Evolutionary conservation across 1,140 invertebrate species (phyloP).

Genomic region (Papilio polytes): DNA sequence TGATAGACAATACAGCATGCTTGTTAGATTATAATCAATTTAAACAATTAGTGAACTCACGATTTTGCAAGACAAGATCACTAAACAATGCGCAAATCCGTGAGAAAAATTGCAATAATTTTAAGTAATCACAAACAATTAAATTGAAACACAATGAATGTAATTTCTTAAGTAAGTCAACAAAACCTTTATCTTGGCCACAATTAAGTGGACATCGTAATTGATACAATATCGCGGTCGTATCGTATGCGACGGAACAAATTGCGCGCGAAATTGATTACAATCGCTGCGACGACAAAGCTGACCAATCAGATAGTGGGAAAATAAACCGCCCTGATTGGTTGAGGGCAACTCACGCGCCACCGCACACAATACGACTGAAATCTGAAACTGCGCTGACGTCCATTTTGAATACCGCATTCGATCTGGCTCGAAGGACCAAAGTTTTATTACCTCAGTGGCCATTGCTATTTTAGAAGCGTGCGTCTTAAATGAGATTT

Average conservation of each 20-base stretch:
- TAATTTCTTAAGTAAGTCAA: not conserved
- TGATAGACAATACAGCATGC: not conserved
- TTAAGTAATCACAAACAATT: not conserved
- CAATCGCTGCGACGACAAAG: conserved; percentile 50
- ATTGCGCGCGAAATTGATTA: conserved; percentile 67
- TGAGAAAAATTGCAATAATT: conserved; percentile 1
- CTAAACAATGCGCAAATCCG: not conserved
- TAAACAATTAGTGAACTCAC: not conserved
- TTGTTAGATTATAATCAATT: not conserved
- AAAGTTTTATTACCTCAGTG: conserved; percentile 34
- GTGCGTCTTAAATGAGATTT: conserved; percentile 8
- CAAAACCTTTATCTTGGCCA: conserved; percentile 30
- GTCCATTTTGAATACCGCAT: conserved; percentile 61
- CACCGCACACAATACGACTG: conserved; percentile 60
- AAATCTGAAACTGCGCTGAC: conserved; percentile 57
- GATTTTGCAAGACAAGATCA: not conserved
- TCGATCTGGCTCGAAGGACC: conserved; percentile 51
- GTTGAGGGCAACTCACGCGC: conserved; percentile 49
- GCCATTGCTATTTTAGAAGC: conserved; percentile 27
- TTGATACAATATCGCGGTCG: conserved; percentile 54
- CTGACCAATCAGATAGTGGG: conserved; percentile 51
- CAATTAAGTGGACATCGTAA: conserved; percentile 60
- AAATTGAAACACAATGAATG: too few species aligned
- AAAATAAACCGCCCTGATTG: conserved; percentile 42
- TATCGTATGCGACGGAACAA: conserved; percentile 50